Evolutionary conservation across 2,113 vertebrate genomes (phyloP), one percentile per base, ranked within the genome.

Genomic region (Trichomycterus rosablanca): DNA sequence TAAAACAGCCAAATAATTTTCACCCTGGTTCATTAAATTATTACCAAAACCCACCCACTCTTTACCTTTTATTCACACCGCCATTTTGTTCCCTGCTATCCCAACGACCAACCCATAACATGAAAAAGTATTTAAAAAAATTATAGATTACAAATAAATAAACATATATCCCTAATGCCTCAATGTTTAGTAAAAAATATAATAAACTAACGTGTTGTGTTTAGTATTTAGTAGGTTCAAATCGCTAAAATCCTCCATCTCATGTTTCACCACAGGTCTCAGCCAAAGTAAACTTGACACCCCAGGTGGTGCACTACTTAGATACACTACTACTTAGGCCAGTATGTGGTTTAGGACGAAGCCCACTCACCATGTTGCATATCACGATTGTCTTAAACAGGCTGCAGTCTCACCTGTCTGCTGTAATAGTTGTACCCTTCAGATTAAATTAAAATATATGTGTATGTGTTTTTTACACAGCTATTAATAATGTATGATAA

Each of bases 81-180:
- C 60, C 60, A 63, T 63, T 53, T 63, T 63, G 60, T 63, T 54
- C 26, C 20, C 30, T 26, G 52, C 54, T 16, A 37, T 30, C 18
- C 14, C 53, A 20, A 20, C 2, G 18, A 16, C 3, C 23, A n/a
- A 11, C 4, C n/a, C 4, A n/a, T 5, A 40, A 3, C 2, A 1
- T 40, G n/a, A 5, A 20, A 19, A 42, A 15, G 20, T 12, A 22
- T 2, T 5, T 11, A 22, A 26, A 7, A 7, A 5, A 20, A 40
- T 16, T 10, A 26, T 3, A 22, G 20, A 40, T 16, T 11, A 24
- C 2, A n/a, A 40, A n/a, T 14, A 40, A 53, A 3, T 28, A 20
- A 18, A 9, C 2, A 2, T 19, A 8, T 22, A 19, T 14, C 34
- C 30, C 19, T 10, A 3, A 30, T 30, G 26, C 26, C 26, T 18